Conservation (phyloP, 2,888 invertebrate genomes). For the Ferrisia virgata region DNA sequence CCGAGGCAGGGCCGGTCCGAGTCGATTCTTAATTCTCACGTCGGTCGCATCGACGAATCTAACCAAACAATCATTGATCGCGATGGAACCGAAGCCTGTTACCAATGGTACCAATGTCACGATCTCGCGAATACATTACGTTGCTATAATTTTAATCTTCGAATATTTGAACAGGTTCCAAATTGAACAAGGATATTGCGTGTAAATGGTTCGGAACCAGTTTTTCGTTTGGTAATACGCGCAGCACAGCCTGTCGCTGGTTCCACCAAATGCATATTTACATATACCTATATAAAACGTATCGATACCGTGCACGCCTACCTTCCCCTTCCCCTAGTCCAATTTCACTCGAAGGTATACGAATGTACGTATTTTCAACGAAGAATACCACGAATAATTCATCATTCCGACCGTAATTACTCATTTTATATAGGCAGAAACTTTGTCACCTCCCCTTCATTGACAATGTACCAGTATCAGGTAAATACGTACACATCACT, state of each 20-base stretch:
- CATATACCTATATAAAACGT: background rate
- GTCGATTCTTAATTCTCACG: no score
- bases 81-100: background rate
- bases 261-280: background rate
- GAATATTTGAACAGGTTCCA: slow-evolving; percentile 29
- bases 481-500: no score
- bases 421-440: background rate
- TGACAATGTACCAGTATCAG: no score
- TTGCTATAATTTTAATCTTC: background rate
- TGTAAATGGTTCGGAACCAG: background rate
- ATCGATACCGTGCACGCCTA: background rate
- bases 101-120: background rate
- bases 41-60: no score
- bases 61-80: no score
- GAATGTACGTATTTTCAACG: background rate
- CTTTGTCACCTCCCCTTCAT: background rate
- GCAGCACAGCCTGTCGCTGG: no score
- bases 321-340: background rate
- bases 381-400: background rate
- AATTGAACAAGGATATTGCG: slow-evolving; percentile 19
- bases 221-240: no score
- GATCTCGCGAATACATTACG: background rate
- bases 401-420: background rate
- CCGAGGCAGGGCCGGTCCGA: no score
- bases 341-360: background rate